Evolutionary conservation across 2,113 vertebrate species (phyloP).

Genomic region (Bambusicola thoracicus): DNA sequence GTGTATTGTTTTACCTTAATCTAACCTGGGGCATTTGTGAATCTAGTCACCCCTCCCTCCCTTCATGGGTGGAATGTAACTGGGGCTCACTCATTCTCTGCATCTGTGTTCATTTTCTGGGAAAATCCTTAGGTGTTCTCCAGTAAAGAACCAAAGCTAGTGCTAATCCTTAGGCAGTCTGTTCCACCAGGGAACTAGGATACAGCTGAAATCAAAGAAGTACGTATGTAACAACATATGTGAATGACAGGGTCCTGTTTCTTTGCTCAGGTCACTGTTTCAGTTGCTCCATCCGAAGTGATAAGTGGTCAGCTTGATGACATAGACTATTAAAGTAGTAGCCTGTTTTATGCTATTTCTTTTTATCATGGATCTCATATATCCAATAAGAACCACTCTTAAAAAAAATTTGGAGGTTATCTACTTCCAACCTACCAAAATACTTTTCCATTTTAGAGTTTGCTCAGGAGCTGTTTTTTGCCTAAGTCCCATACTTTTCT

Average conservation of each 20-base stretch:
- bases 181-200: background rate
- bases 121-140: background rate
- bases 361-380: background rate
- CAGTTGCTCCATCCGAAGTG: background rate
- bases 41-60: too few species aligned
- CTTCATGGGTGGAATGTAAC: too few species aligned
- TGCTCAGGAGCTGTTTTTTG: background rate
- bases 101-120: accelerated
- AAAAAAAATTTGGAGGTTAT: background rate
- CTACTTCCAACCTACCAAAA: background rate
- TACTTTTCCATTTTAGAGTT: background rate
- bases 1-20: too few species aligned
- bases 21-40: too few species aligned
- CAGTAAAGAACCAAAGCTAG: background rate
- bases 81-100: background rate
- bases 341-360: background rate
- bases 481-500: background rate
- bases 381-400: background rate
- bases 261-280: background rate
- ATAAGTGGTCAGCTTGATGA: background rate
- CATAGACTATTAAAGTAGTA: background rate
- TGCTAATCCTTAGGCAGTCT: background rate
- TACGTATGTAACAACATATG: background rate
- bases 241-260: accelerated
- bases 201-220: background rate